Evolutionary conservation across 2,113 vertebrate species (phyloP), one percentile per base, ranked within the genome.

Genomic region (Syrmaticus mikado): DNA sequence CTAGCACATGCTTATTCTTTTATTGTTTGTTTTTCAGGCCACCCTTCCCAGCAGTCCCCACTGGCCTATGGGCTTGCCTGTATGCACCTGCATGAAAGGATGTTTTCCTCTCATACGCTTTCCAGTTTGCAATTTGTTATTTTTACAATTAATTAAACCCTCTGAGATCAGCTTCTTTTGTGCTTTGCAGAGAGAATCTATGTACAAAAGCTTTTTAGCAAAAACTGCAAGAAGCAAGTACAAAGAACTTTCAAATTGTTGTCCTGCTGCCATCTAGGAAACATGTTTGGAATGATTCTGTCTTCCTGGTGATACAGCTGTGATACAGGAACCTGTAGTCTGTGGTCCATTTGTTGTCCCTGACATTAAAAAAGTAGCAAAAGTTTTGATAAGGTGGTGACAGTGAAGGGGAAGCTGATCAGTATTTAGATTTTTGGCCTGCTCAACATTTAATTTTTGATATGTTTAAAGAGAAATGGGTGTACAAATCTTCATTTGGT

Each of bases 61-160:
- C 20, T n/a, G 60, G 82, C 58, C 50, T 62, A 18, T 55, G 89
- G 38, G 46, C 28, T 77, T 81, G 36, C 53, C 73, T 72, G 3
- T 72, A 57, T 73, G 46, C 13, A 81, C 38, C 48, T 73, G 32
- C 50, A 28, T 71, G 38, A 94, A 85, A 46, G 32, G 18, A 22
- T 67, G 15, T 90, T 94, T 52, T 82, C 13, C 43, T 78, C 20
- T 34, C 17, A 13, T 50, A 16, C n/a, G 61, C 32, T 66, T n/a
- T 11, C 5, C 43, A n/a, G 4, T 5, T 55, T 3, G 7, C 43
- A n/a, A 5, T 5, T 55, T 4, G 36, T 50, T 95, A 38, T 88
- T 81, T 93, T 82, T 82, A 92, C 40, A 95, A 68, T 62, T 81
- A 91, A 91, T 94, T 85, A 43, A 84, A 79, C 70, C 41, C 73